Conservation (phyloP, 2,888 invertebrate genomes). For the Rhingia rostrata region DNA sequence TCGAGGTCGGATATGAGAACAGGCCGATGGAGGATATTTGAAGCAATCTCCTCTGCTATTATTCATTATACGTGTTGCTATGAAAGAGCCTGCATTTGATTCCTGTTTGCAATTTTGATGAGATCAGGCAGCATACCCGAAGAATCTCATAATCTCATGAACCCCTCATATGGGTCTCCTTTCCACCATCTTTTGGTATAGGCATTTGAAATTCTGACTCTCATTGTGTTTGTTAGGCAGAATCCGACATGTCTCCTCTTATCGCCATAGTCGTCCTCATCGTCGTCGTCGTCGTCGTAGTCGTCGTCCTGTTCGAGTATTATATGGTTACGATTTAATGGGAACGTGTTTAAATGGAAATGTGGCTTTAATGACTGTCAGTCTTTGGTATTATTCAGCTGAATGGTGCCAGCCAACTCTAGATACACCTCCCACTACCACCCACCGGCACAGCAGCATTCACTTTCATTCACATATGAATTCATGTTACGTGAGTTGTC, state of each 20-base stretch:
- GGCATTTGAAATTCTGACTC: conserved; percentile 32
- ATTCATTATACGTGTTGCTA: conserved; percentile 32
- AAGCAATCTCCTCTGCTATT: conserved; percentile 35
- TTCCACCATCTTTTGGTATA: not conserved
- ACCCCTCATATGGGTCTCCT: conserved; percentile 4
- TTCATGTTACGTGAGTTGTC: conserved; percentile 71
- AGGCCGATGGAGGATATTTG: conserved; percentile 37
- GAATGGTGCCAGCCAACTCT: conserved; percentile 56
- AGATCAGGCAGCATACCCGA: conserved; percentile 17
- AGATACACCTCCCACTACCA: conserved; percentile 12
- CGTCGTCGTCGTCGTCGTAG: conserved; percentile 4
- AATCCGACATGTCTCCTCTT: conserved; percentile 31
- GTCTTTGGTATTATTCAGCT: conserved; percentile 66
- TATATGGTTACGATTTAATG: conserved; percentile 72
- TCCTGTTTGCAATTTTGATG: conserved; percentile 48
- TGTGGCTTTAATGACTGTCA: conserved; percentile 73
- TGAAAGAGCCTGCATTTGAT: conserved; percentile 40
- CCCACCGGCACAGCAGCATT: conserved; percentile 2
- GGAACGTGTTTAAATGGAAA: conserved; percentile 74
- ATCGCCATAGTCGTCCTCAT: conserved; percentile 8
- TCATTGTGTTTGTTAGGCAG: conserved; percentile 19
- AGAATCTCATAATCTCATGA: conserved; percentile 8
- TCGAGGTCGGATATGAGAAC: conserved; percentile 17
- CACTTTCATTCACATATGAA: conserved; percentile 66
- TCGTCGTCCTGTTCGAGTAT: conserved; percentile 4